Base-by-base conservation (phyloP, 2,888 invertebrate genomes). In the Buathra laborator region DNA sequence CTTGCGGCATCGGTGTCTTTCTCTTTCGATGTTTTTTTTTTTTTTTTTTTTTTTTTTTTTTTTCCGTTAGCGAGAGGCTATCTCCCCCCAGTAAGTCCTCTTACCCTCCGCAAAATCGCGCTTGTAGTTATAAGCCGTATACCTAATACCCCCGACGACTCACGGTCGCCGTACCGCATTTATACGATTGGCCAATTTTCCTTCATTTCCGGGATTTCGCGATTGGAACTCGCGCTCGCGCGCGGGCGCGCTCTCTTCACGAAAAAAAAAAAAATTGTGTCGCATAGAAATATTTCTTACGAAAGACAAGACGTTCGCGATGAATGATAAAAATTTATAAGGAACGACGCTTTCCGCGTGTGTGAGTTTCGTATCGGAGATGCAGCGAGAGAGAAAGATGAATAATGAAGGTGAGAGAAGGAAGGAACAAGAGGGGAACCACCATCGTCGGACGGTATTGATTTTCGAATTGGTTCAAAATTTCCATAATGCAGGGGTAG, bases 381-480 rank as follows among this genome's bases (percentile, higher is more conserved):
- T 24, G 29, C 24, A 56, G 46, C 10, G 43, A 70, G 46, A 53
- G 59, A 48, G 72, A 74, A 56, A 16, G 71, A 53, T 32, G 46
- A 53, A 32, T n/a, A 32, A 68, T 6, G 51, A 70, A 46, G 48
- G 59, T 51, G 77, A 64, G 66, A 64, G 74, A 68, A 81, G 59
- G 64, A 59, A 51, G 68, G 68, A 67, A 68, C 44, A 68, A 51
- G 79, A 64, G 77, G 62, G 77, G 53, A 66, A 82, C 64, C 80
- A 72, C 80, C 88, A 87, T 87, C 84, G 87, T 87, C 88, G 88
- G 87, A 86, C 86, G 89, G 89, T 93, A 93, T 93, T 93, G 93
- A 93, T 93, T 93, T 93, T 93, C 93, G 93, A 93, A 93, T 93
- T 92, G 92, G 92, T 93, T 93, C 92, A 93, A 93, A 93, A 93